A percentile compares a stretch with the other conserved stretches of the same genome.
These are phyloP conservation scores for Cydia pomonella DNA, from an alignment of 1,140 invertebrate species.

Conservation along the genomic window DNA sequence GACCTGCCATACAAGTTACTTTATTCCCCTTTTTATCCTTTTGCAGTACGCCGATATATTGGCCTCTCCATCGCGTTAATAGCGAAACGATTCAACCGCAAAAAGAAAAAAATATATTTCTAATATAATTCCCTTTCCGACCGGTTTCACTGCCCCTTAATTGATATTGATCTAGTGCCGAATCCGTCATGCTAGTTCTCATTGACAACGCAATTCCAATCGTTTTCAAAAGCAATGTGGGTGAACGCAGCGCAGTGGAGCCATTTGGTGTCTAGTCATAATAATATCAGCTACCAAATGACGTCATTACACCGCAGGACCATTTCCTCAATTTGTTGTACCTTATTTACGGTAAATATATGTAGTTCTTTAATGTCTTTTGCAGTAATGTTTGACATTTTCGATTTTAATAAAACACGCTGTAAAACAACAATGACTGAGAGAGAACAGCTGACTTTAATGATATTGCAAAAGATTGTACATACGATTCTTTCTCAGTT, in stretches of 20 bases:
- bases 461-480: no score
- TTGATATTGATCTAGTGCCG: slow-evolving; percentile 31
- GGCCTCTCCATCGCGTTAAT: slow-evolving; percentile 63
- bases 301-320: slow-evolving; percentile 43
- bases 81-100: slow-evolving; percentile 61
- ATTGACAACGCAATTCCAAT: slow-evolving; percentile 6
- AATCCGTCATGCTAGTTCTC: neutral
- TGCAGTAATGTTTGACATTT: neutral
- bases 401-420: neutral
- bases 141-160: slow-evolving; percentile 12
- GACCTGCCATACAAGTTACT: slow-evolving; percentile 75
- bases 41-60: slow-evolving; percentile 71
- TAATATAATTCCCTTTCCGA: slow-evolving; percentile 42
- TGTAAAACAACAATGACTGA: no score
- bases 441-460: no score
- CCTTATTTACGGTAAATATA: neutral
- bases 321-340: slow-evolving; percentile 37
- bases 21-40: slow-evolving; percentile 75
- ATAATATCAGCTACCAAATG: slow-evolving; percentile 49
- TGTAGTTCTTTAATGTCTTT: neutral
- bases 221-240: neutral
- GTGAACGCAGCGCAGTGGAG: slow-evolving; percentile 26
- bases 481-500: no score
- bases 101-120: slow-evolving; percentile 41
- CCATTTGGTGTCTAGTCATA: slow-evolving; percentile 43